Evolutionary conservation across 2,797 vertebrate species (phyloP).

Genomic region (Denticeps clupeoides): DNA sequence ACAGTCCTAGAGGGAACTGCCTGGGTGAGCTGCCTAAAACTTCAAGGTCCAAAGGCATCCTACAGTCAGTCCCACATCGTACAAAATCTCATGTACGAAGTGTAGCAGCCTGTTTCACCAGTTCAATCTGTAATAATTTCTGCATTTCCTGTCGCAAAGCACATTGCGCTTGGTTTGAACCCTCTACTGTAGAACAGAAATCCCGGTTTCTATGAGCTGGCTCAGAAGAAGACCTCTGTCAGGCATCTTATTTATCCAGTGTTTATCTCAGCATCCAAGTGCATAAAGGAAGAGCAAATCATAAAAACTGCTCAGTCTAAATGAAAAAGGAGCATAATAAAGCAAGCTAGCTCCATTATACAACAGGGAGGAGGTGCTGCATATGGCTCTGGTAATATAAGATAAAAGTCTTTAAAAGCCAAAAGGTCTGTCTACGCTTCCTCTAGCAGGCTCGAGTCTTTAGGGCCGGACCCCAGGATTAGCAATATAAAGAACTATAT

Average conservation of each 20-base stretch:
- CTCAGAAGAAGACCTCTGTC: no score
- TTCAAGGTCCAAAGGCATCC: no score
- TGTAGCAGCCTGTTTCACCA: no score
- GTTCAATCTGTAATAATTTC: no score
- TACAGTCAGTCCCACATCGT: no score
- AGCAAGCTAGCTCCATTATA: constrained; percentile 54
- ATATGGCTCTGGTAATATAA: constrained; percentile 61
- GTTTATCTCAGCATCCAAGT: constrained; percentile 37
- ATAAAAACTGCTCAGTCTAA: constrained; percentile 61
- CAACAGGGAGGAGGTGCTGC: constrained; percentile 60
- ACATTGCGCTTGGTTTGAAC: no score
- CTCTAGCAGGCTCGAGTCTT: constrained; percentile 44
- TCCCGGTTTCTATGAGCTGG: no score
- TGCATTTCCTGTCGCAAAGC: no score
- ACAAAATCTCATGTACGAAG: no score
- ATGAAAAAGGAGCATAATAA: constrained; percentile 65
- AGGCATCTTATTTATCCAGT: not conserved
- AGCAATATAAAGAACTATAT: constrained; percentile 88
- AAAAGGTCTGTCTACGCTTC: constrained; percentile 41
- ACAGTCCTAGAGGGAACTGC: no score
- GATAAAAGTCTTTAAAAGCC: constrained; percentile 69
- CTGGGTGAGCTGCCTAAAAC: no score
- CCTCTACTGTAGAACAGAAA: no score
- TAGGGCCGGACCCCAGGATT: constrained; percentile 73
- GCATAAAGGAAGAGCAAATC: constrained; percentile 58